Base-by-base conservation (phyloP, 2,797 vertebrate genomes). In the Myotis planiceps region DNA sequence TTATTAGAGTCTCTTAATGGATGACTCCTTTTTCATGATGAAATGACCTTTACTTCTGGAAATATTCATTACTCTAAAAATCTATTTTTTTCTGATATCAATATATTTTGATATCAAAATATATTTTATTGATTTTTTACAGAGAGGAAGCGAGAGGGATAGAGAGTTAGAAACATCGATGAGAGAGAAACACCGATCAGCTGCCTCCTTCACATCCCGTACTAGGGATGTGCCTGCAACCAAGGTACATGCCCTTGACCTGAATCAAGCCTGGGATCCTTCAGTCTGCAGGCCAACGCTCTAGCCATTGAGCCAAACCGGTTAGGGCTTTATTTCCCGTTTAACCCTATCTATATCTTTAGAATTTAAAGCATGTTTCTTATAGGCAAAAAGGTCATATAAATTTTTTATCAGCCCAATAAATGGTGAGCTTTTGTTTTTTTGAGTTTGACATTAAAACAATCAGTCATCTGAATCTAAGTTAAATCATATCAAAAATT, bases 401-500 rank as follows among this genome's bases (percentile, higher is more conserved):
- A 55, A 82, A 82, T 2, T 76, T 68, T 88, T 14, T 45, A 12
- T 14, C 15, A 71, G 25, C 66, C 10, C 47, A 49, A 25, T 51
- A 32, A 85, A 85, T 88, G 25, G 6, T 25, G 23, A 5, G 6
- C 42, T 88, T 74, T 85, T 85, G 32, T 55, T 95, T 78, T 78
- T 95, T 51, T 76, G 34, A 85, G 23, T 6, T 68, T 76, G 3
- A 51, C 39, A 88, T 75, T 90, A 68, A 80, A 76, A 27, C 4
- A 93, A 94, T 78, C 60, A 76, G 29, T 92, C 14, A 63, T 74
- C 47, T 92, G 49, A 90, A 23, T 88, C 21, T 83, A 75, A 83
- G 19, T 42, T 85, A 92, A 96, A 65, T 63, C 10, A 32, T 32
- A n/a, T 13, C 3, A 34, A 76, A 96, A 81, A 75, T 25, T 51